These are phyloP conservation scores for Schizopygopsis malacanthus DNA, from an alignment of 2,797 vertebrate genomes.

Conservation along the genomic window DNA sequence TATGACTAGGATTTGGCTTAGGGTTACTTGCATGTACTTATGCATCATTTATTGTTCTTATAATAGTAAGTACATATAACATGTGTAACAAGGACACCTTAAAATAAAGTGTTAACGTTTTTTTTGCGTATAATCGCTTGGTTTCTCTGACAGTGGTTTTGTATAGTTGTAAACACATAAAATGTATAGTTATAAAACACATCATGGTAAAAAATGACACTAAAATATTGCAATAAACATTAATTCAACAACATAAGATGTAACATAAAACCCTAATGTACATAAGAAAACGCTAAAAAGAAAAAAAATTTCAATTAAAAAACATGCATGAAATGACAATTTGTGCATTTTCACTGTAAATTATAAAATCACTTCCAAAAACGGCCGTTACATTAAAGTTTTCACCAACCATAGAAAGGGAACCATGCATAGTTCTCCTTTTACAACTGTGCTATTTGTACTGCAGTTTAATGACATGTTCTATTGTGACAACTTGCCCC, in stretches of 20 bases:
- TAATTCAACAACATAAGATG: no score
- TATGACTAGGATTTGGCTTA: no score
- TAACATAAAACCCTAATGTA: no score
- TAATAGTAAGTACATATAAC: no score
- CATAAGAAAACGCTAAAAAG: no score
- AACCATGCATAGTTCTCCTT: background rate
- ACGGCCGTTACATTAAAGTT: background rate
- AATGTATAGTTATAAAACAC: background rate
- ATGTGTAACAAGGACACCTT: no score
- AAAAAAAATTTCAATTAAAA: background rate
- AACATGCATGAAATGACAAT: background rate
- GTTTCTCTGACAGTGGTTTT: background rate
- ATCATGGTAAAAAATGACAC: background rate
- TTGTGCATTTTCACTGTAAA: background rate
- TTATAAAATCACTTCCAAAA: background rate
- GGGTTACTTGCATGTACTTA: no score
- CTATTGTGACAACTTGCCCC: background rate
- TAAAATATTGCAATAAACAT: background rate
- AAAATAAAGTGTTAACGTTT: no score
- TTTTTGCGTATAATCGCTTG: background rate
- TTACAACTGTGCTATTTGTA: background rate
- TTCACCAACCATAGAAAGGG: background rate
- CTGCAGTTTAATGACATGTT: background rate
- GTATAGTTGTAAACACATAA: background rate
- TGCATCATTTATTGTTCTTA: no score